phyloP scores from a whole-genome alignment of 1,140 invertebrate species.

The Meteorus sp. region DNA sequence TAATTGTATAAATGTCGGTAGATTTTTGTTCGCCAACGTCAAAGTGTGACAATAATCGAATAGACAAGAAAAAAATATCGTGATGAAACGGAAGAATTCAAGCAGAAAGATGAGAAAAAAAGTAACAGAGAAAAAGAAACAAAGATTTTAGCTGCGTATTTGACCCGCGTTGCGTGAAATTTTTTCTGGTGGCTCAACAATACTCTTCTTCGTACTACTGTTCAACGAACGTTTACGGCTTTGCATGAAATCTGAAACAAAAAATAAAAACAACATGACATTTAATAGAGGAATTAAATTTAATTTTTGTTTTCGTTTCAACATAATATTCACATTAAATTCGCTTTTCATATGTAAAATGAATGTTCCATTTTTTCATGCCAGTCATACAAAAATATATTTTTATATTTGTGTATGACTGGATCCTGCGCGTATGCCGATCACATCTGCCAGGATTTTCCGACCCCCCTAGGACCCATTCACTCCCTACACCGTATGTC shows the following conservation, averaged over 20 bases:
- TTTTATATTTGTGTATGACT: too few relatives aligned
- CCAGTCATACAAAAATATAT: too few relatives aligned
- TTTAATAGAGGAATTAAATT: slow-evolving; percentile 1
- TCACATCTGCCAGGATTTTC: too few relatives aligned
- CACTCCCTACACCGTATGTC: too few relatives aligned
- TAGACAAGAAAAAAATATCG: too few relatives aligned
- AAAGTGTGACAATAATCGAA: too few relatives aligned
- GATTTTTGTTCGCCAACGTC: too few relatives aligned
- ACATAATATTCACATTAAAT: neutral
- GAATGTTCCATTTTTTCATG: too few relatives aligned
- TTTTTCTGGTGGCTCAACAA: slow-evolving; percentile 55
- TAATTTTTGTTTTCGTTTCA: neutral
- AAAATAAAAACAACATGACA: slow-evolving; percentile 29
- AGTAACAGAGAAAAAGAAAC: slow-evolving; percentile 22
- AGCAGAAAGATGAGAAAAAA: slow-evolving; percentile 18
- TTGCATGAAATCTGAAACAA: slow-evolving; percentile 57
- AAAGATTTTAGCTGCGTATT: slow-evolving; percentile 54
- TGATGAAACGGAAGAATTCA: neutral
- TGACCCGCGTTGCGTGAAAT: slow-evolving; percentile 53
- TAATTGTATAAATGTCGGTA: too few relatives aligned
- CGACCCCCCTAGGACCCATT: too few relatives aligned
- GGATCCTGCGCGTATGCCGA: too few relatives aligned
- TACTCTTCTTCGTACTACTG: slow-evolving; percentile 51
- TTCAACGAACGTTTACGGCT: slow-evolving; percentile 55
- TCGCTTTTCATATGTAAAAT: too few relatives aligned